A percentile compares a stretch with the other conserved stretches of the same genome.
These are phyloP conservation scores for Zalophus californianus DNA, from an alignment of 2,797 vertebrate genomes.

Conservation along the genomic window DNA sequence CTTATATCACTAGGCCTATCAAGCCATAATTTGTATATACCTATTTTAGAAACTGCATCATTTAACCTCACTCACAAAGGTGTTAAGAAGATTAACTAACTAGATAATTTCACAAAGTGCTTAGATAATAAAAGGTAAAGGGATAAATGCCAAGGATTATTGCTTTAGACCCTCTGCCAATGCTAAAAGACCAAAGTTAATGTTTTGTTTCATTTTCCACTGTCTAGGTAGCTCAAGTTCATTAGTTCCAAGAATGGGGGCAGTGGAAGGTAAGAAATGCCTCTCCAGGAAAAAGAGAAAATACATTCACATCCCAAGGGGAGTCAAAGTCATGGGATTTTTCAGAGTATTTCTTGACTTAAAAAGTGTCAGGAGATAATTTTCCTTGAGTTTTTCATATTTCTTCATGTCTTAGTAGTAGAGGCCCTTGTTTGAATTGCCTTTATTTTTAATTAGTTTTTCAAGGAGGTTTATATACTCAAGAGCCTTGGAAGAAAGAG, in stretches of 20 bases:
- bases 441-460: slow-evolving; percentile 46
- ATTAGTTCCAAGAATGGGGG: slow-evolving; percentile 74
- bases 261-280: slow-evolving; percentile 41
- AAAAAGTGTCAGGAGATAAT: slow-evolving; percentile 22
- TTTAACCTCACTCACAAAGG: slow-evolving; percentile 78
- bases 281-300: slow-evolving; percentile 51
- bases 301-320: slow-evolving; percentile 50
- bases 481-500: background rate
- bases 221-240: slow-evolving; percentile 79
- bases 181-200: slow-evolving; percentile 82
- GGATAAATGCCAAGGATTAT: slow-evolving; percentile 81
- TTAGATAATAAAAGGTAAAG: slow-evolving; percentile 82
- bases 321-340: slow-evolving; percentile 69
- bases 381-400: background rate
- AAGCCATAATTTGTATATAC: slow-evolving; percentile 82
- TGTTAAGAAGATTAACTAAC: slow-evolving; percentile 80
- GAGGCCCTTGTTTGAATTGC: background rate
- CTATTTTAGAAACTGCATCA: slow-evolving; percentile 81
- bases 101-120: slow-evolving; percentile 81
- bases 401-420: background rate
- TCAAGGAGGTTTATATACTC: background rate
- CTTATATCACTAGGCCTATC: slow-evolving; percentile 68
- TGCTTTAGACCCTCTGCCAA: slow-evolving; percentile 78
- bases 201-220: slow-evolving; percentile 82
- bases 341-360: slow-evolving; percentile 65